Conservation (phyloP, 2,888 invertebrate species). For the Ephialtes manifestator region DNA sequence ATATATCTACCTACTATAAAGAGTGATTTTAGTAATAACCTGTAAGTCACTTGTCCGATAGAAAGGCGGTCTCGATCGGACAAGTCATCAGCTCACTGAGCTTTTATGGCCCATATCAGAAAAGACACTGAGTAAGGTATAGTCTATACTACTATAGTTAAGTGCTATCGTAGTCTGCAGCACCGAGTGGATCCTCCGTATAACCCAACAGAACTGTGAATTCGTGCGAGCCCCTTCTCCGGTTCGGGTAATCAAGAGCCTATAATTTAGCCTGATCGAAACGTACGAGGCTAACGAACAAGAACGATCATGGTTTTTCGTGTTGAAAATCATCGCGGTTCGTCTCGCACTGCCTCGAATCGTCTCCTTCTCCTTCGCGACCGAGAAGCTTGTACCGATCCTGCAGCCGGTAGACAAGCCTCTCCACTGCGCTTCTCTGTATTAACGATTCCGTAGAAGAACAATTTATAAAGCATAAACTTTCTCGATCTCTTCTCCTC, state of each 20-base stretch:
- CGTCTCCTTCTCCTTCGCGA: conserved; percentile 1
- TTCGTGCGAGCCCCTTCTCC: conserved; percentile 48
- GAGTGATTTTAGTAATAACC: conserved; percentile 57
- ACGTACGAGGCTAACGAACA: conserved; percentile 85
- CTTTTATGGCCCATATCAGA: conserved; percentile 56
- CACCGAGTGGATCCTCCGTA: conserved; percentile 27
- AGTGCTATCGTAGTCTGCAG: conserved; percentile 42
- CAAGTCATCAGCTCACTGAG: conserved; percentile 63
- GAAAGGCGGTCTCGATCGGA: conserved; percentile 49
- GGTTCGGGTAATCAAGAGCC: conserved; percentile 84
- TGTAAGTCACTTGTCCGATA: conserved; percentile 59
- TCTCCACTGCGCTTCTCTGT: conserved; percentile 31
- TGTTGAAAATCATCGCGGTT: conserved; percentile 83
- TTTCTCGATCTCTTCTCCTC: conserved; percentile 77
- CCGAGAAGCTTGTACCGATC: conserved; percentile 47
- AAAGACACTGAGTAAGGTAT: background rate
- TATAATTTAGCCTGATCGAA: conserved; percentile 86
- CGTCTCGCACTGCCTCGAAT: conserved; percentile 51
- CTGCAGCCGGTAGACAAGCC: conserved; percentile 37
- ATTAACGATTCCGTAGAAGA: conserved; percentile 84
- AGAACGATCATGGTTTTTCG: conserved; percentile 85
- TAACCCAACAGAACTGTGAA: conserved; percentile 28
- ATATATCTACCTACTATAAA: conserved; percentile 6
- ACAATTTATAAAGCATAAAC: conserved; percentile 84
- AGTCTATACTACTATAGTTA: conserved; percentile 4